Percentiles rank a stretch among this genome's conserved stretches.
Evolutionary conservation across 1,140 invertebrate genomes (phyloP).

Genomic region (Oreohelix idahoensis): DNA sequence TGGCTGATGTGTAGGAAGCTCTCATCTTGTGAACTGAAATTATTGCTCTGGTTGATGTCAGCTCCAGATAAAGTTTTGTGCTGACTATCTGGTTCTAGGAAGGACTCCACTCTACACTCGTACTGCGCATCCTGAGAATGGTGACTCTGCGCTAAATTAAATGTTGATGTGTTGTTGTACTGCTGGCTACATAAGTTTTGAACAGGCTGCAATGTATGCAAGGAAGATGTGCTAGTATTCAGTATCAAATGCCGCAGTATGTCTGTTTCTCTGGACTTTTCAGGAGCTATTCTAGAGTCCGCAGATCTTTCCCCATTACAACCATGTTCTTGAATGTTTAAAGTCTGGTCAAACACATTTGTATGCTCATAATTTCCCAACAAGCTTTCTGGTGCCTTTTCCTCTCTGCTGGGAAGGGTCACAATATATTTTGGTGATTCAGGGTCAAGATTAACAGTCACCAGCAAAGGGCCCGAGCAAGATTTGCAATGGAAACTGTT

Average conservation of each 20-base stretch:
- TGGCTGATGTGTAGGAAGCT: constrained; percentile 23
- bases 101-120: constrained; percentile 8
- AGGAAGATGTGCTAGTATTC: constrained; percentile 22
- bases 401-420: not conserved
- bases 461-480: constrained; percentile 6
- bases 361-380: constrained; percentile 22
- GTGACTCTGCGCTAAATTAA: not conserved
- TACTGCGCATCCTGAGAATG: not conserved
- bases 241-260: constrained; percentile 37
- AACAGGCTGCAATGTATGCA: not conserved
- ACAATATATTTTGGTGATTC: not conserved
- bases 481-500: constrained; percentile 27
- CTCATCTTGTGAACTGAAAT: constrained; percentile 14
- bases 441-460: constrained; percentile 34
- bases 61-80: not conserved
- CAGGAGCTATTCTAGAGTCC: not conserved
- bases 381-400: not conserved
- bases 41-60: not conserved
- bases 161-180: not conserved
- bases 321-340: not conserved
- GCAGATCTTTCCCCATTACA: not conserved
- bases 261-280: constrained; percentile 24
- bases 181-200: not conserved
- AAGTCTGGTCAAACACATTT: constrained; percentile 6
- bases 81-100: constrained; percentile 2